phyloP scores from a whole-genome alignment of 2,797 vertebrate species.

The Hemibagrus guttatus region DNA sequence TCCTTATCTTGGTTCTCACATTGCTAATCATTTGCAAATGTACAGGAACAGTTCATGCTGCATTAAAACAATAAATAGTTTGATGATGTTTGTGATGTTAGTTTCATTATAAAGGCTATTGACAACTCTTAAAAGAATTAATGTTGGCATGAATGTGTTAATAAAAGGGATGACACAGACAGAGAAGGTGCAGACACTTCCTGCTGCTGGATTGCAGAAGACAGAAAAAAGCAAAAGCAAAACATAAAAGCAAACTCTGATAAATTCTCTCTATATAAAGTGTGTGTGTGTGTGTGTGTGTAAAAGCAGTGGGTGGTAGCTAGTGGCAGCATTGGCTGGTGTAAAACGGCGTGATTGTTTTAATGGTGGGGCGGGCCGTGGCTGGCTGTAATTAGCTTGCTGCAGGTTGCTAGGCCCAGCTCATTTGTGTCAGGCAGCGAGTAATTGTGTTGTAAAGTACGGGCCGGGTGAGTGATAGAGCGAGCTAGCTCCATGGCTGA shows the following conservation, averaged over 20 bases:
- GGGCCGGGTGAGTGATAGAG: conserved; percentile 67
- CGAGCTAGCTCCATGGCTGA: conserved; percentile 57
- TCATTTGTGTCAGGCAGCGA: conserved; percentile 76
- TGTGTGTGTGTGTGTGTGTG: neutral
- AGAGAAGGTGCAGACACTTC: neutral
- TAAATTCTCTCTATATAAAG: neutral
- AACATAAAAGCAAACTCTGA: neutral
- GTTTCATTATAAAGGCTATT: neutral
- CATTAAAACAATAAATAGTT: neutral
- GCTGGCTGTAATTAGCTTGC: conserved; percentile 73
- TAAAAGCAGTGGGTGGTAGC: conserved; percentile 44
- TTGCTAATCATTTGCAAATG: neutral
- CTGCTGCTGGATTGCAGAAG: neutral
- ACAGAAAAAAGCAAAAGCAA: neutral
- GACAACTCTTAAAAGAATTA: neutral
- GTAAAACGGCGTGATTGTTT: conserved; percentile 63
- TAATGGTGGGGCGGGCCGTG: conserved; percentile 63
- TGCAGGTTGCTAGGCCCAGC: conserved; percentile 69
- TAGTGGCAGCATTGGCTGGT: conserved; percentile 54
- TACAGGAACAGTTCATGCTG: neutral
- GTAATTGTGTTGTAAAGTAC: conserved; percentile 77
- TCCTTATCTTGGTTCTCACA: neutral
- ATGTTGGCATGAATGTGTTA: neutral
- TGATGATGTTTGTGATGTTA: neutral
- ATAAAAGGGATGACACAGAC: neutral